Evolutionary conservation across 2,888 invertebrate genomes (phyloP), one percentile per base, ranked within the genome.

Genomic region (Sinopyrophorus schimmeli): DNA sequence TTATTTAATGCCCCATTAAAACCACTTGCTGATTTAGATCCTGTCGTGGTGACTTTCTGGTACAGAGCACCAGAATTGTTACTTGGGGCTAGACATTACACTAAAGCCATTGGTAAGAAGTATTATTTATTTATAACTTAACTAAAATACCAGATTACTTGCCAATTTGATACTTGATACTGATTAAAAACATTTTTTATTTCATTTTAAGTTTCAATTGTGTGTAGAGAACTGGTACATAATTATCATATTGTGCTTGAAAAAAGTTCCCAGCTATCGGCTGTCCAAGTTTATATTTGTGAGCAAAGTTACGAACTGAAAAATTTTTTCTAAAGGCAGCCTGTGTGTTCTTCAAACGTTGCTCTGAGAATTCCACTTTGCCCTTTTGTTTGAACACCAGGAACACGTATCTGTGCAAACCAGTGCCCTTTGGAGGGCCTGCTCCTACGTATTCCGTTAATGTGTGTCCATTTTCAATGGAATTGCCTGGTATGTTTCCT

Each of bases 31-130:
- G 98, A 99, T 76, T 78, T 99, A 58, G 99, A 99, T 78, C 99
- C 99, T 3, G 99, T 99, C 1, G 99, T 99, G 27, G 99, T 99
- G 2, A 99, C 99, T 57, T 99, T 99, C 76, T 99, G 99, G 97
- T 99, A 99, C 74, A 81, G 99, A 68, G 99, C 99, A 1, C 98
- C 98, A 0, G 99, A 99, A 74, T 73, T 97, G 46, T 75, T 97
- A 34, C 78, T 97, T 14, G 97, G 93, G 11, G 96, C 97, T 17
- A 82, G 97, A 48, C 97, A 97, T 81, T 97, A 97, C 68, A 97
- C 97, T 3, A 97, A 97, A 77, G 97, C 96, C 52, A 97, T 97
- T 65, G 92, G 92, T 91, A 77, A 54, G 53, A 27, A n/a, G 5
- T 26, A 26, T 5, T n/a, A 5, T 5, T 32, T 18, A 31, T 6